Conservation (phyloP, 2,797 vertebrate genomes). For the Gambelia wislizenii region DNA sequence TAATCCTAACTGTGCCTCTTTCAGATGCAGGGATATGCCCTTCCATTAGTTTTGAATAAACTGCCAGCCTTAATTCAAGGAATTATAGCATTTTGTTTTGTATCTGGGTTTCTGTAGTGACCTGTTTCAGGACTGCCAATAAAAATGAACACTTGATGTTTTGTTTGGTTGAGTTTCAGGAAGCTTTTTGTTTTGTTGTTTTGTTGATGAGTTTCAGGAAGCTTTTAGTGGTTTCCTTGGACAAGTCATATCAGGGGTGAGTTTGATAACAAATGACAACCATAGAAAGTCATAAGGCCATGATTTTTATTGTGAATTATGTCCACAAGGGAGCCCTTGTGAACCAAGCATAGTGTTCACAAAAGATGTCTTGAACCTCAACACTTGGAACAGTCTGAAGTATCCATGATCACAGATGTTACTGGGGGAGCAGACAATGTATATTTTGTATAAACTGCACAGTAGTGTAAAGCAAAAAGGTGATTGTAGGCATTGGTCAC, state of each 20-base stretch:
- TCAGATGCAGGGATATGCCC: background rate
- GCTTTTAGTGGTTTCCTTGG: conserved; percentile 40
- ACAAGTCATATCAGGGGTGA: conserved; percentile 38
- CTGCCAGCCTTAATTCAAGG: conserved; percentile 13
- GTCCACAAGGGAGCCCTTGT: conserved; percentile 55
- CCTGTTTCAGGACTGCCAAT: conserved; percentile 40
- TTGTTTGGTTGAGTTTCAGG: background rate
- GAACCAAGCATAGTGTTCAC: conserved; percentile 37
- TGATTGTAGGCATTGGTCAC: background rate
- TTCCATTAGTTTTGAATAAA: background rate
- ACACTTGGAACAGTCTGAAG: background rate
- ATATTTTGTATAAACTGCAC: background rate
- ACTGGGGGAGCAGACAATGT: background rate
- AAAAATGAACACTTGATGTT: conserved; percentile 16
- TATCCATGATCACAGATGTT: conserved; percentile 29
- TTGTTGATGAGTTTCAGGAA: conserved; percentile 7
- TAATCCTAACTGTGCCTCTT: background rate
- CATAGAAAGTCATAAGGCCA: conserved; percentile 54
- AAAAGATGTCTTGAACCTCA: conserved; percentile 30
- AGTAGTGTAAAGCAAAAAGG: background rate
- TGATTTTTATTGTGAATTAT: conserved; percentile 55
- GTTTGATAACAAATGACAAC: conserved; percentile 60
- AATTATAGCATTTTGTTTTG: background rate
- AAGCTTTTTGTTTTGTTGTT: too few relatives aligned
- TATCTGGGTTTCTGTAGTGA: conserved; percentile 32